Percentiles rank a stretch among this genome's conserved stretches.
Evolutionary conservation across 1,140 invertebrate species (phyloP).

Genomic region (Caenorhabditis tropicalis): DNA sequence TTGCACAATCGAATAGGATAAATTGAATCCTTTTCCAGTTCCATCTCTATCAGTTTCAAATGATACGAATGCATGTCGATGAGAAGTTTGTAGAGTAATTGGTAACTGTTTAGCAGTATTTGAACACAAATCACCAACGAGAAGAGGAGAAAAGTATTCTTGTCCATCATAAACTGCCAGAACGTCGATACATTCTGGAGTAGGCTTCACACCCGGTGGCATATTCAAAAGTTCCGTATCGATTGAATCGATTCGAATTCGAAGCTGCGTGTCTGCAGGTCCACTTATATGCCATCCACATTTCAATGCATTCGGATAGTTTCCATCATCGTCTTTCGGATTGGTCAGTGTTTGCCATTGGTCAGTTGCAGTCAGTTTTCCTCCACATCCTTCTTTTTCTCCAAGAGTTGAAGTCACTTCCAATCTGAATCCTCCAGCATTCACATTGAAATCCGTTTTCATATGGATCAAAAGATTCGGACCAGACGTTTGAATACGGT

Average conservation of each 20-base stretch:
- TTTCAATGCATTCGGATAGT: slow-evolving; percentile 61
- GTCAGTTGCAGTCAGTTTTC: slow-evolving; percentile 59
- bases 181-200: slow-evolving; percentile 24
- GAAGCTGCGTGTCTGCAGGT: slow-evolving; percentile 38
- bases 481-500: background rate
- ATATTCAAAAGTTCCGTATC: slow-evolving; percentile 61
- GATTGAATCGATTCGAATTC: slow-evolving; percentile 57
- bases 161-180: slow-evolving; percentile 68
- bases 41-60: slow-evolving; percentile 64
- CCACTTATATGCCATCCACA: slow-evolving; percentile 65
- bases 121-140: slow-evolving; percentile 52
- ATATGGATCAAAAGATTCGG: slow-evolving; percentile 64
- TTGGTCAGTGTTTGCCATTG: slow-evolving; percentile 60
- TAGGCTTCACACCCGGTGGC: slow-evolving; percentile 27
- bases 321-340: slow-evolving; percentile 55
- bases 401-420: slow-evolving; percentile 65
- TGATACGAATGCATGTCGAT: slow-evolving; percentile 58
- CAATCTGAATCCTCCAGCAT: slow-evolving; percentile 61
- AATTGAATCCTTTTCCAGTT: slow-evolving; percentile 57
- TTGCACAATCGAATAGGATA: slow-evolving; percentile 50
- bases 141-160: slow-evolving; percentile 62
- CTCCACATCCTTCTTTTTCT: slow-evolving; percentile 64
- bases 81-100: slow-evolving; percentile 38
- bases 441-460: slow-evolving; percentile 61
- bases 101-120: slow-evolving; percentile 6